Evolutionary conservation across 92 coral and sea anemone species (phyloP).

Genomic region (Palythoa heliodiscus): DNA sequence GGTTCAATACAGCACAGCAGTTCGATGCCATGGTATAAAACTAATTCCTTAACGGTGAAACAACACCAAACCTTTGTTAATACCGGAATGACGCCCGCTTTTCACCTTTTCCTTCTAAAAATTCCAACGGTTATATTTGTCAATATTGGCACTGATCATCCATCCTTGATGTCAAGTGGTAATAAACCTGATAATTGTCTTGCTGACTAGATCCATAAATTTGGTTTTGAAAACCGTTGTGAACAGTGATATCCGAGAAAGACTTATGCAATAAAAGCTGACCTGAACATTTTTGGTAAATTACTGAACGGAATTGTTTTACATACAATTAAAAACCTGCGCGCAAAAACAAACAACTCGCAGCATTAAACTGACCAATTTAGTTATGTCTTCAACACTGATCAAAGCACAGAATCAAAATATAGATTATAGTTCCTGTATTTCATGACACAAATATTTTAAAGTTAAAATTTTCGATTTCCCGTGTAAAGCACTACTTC

Average conservation of each 20-base stretch:
- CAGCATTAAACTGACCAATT: too few species aligned
- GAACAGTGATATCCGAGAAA: not conserved
- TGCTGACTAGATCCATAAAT: not conserved
- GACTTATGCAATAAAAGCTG: not conserved
- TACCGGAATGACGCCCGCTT: not conserved
- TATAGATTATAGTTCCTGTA: too few species aligned
- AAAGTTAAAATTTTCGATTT: too few species aligned
- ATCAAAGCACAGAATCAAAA: too few species aligned
- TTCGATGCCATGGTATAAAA: not conserved
- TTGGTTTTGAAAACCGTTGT: not conserved
- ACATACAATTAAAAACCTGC: too few species aligned
- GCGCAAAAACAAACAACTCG: too few species aligned
- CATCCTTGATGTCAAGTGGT: not conserved
- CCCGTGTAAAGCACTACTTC: too few species aligned
- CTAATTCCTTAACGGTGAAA: not conserved
- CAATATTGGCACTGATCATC: not conserved
- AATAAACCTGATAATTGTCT: not conserved
- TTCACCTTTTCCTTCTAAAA: not conserved
- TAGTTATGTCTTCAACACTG: too few species aligned
- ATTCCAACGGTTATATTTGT: constrained; percentile 1
- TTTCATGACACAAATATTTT: too few species aligned
- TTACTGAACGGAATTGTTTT: not conserved
- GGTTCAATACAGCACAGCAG: not conserved
- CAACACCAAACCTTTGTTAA: not conserved
- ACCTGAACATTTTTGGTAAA: not conserved